Conservation (phyloP, 2,888 invertebrate genomes). For the Hypsopygia costalis region DNA sequence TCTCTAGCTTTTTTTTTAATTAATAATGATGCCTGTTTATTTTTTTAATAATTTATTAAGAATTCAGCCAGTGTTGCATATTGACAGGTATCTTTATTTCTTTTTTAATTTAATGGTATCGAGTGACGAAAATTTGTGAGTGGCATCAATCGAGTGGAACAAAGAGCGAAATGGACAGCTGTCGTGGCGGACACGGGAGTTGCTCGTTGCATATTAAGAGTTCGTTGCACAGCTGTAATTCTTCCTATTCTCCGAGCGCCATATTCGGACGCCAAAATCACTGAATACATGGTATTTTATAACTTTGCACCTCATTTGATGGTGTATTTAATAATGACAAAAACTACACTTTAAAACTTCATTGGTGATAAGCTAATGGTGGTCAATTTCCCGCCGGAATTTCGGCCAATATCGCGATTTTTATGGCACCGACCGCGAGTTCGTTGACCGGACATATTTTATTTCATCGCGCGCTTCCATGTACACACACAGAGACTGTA, state of each 20-base stretch:
- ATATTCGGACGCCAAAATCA: constrained; percentile 31
- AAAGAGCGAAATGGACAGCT: constrained; percentile 42
- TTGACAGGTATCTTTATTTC: constrained; percentile 12
- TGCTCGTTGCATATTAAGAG: constrained; percentile 56
- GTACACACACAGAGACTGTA: constrained; percentile 66
- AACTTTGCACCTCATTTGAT: constrained; percentile 1
- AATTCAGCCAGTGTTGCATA: constrained; percentile 20
- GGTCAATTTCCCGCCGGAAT: constrained; percentile 61
- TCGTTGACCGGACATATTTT: constrained; percentile 80
- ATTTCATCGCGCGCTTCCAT: constrained; percentile 80
- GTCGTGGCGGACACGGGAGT: constrained; percentile 41
- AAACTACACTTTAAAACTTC: constrained; percentile 3
- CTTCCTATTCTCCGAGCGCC: constrained; percentile 38
- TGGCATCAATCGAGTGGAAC: constrained; percentile 18
- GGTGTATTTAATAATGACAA: constrained; percentile 2
- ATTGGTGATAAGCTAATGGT: constrained; percentile 27
- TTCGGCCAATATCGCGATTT: constrained; percentile 78
- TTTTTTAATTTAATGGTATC: constrained; percentile 14
- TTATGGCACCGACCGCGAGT: constrained; percentile 76
- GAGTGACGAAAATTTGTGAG: constrained; percentile 18
- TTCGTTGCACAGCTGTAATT: constrained; percentile 47
- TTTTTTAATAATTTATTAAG: constrained; percentile 7
- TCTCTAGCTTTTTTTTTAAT: constrained; percentile 10
- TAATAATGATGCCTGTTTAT: constrained; percentile 5
- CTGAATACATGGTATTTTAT: constrained; percentile 14